Evolutionary conservation across 2,113 vertebrate genomes (phyloP).

Genomic region (Antechinus stuartii): DNA sequence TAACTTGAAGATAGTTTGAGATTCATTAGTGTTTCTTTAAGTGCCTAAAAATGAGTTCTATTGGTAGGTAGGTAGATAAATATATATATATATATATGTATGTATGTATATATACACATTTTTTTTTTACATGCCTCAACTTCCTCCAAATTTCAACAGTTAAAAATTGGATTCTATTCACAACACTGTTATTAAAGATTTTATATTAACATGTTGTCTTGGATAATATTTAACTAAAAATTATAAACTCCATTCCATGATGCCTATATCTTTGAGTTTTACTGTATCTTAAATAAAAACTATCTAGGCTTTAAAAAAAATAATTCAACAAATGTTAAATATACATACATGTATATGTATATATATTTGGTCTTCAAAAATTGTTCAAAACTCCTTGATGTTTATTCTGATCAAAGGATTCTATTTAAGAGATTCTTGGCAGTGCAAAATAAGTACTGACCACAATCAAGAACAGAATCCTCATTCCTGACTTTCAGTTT

Average conservation of each 20-base stretch:
- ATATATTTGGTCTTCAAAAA: background rate
- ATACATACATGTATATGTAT: too few relatives aligned
- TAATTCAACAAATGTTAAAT: background rate
- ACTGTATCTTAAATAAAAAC: background rate
- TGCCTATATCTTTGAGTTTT: background rate
- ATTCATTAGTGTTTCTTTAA: background rate
- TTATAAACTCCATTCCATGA: background rate
- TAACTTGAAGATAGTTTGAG: background rate
- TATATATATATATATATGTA: too few relatives aligned
- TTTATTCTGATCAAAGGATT: conserved; percentile 29
- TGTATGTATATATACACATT: background rate
- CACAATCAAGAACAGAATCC: background rate
- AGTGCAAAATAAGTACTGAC: background rate
- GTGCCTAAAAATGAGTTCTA: background rate
- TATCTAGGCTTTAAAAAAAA: background rate
- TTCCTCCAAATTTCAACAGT: background rate
- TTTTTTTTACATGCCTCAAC: background rate
- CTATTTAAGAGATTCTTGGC: background rate
- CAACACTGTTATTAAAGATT: background rate
- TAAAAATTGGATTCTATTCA: background rate
- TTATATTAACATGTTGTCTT: background rate
- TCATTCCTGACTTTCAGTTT: background rate
- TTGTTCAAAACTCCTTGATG: background rate
- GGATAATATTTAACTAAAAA: background rate
- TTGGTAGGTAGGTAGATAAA: background rate